Base-by-base conservation (phyloP, 2,888 invertebrate genomes). In the Eupithecia insigniata region DNA sequence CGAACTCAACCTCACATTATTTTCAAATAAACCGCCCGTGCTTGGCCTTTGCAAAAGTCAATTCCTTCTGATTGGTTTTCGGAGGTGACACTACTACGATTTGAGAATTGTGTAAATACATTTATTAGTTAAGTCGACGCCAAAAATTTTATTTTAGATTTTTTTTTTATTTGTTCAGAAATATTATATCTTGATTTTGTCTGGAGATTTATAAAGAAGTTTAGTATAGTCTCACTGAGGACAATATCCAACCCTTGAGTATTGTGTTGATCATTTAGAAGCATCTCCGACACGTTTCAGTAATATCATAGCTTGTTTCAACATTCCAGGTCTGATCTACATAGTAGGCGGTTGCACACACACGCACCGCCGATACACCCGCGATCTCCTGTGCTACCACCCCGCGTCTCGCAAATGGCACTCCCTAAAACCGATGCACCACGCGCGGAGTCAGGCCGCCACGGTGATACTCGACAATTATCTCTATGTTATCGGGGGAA, bases 291-390 rank as follows among this genome's bases (percentile, higher is more conserved):
- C 6, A 8, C 43, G n/a, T 43, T 8, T 43, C n/a, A 18, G 39
- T 51, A n/a, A n/a, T 55, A 51, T 22, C 0, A 51, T 22, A 55
- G 12, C 12, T 60, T 60, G 16, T 60, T 7, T 60, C 14, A 60
- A 18, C 30, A 16, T 60, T 28, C 3, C 85, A 97, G 97, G 97
- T 76, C 90, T 97, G 67, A 97, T 99, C 84, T 99, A 98, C 90
- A 96, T 99, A 81, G 97, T 98, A 68, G 99, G 99, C 34, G 99
- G 99, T 0, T 97, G 98, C 88, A 97, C 97, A 18, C 96, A 96
- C 84, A 96, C 96, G 67, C 76, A 76, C 71, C 96, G 96, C 87
- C 94, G 98, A 66, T 97, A 98, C 90, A 95, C 97, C 67, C 96
- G 96, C 79, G 98, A 98, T 89, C 93, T 98, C 78, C 95, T 97